Evolutionary conservation across 2,113 vertebrate genomes (phyloP).

Genomic region (Poeciliopsis prolifica): DNA sequence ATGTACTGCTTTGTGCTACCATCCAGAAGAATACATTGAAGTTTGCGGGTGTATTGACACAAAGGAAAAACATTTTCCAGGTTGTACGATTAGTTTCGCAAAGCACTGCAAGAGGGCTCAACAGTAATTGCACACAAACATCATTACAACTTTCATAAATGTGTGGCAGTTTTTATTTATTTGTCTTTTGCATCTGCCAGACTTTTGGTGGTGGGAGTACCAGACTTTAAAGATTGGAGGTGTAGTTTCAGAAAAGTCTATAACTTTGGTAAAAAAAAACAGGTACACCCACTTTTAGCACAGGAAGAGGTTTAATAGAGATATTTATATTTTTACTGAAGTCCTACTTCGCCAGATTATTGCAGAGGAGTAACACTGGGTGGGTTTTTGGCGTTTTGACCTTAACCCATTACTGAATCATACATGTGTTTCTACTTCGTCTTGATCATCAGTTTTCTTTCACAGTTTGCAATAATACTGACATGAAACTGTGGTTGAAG

Average conservation of each 20-base stretch:
- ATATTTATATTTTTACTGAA: too few species aligned
- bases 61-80: not conserved
- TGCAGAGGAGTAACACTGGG: not conserved
- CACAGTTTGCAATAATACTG: too few species aligned
- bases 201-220: not conserved
- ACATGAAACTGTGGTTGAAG: too few species aligned
- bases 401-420: constrained; percentile 1
- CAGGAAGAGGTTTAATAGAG: not conserved
- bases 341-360: not conserved
- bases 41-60: too few species aligned
- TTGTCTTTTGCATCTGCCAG: not conserved
- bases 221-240: not conserved
- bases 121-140: not conserved
- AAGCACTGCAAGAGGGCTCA: not conserved
- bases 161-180: not conserved
- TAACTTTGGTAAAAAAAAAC: not conserved
- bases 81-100: not conserved
- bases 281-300: not conserved
- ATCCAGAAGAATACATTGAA: too few species aligned
- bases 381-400: not conserved
- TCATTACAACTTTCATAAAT: not conserved
- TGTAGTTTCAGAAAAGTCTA: not conserved
- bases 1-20: not conserved
- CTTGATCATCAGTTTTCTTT: too few species aligned
- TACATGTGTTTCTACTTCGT: too few species aligned